Percentiles rank a stretch among this genome's conserved stretches.
Evolutionary conservation across 1,140 invertebrate species (phyloP).

Genomic region (Eumeta japonica): DNA sequence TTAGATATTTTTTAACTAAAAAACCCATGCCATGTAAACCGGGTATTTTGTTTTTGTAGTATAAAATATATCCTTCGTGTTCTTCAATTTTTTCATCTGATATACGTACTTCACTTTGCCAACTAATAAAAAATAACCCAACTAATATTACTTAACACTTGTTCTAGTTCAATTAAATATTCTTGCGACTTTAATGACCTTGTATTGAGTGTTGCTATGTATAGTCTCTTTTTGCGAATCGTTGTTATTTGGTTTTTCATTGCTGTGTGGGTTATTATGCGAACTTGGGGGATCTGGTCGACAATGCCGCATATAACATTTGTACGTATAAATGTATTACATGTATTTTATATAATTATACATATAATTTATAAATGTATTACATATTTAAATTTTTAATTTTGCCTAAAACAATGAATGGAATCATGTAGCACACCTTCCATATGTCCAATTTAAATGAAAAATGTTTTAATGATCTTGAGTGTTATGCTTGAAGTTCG

Average conservation of each 20-base stretch:
- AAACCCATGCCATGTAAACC: conserved; percentile 9
- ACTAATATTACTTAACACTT: conserved; percentile 3
- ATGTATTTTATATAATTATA: no score
- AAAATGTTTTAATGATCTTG: no score
- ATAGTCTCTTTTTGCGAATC: conserved; percentile 4
- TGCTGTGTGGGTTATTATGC: neutral
- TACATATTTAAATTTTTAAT: no score
- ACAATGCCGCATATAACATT: no score
- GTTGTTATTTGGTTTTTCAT: conserved; percentile 3
- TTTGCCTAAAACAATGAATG: no score
- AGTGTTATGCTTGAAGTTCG: no score
- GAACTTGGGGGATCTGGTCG: no score
- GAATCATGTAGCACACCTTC: no score
- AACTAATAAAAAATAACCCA: conserved; percentile 6
- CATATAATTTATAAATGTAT: no score
- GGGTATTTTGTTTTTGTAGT: conserved; percentile 4
- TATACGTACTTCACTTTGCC: conserved; percentile 5
- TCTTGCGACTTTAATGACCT: conserved; percentile 6
- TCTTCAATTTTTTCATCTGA: no score
- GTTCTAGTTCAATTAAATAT: conserved; percentile 2
- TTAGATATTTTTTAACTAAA: conserved; percentile 6
- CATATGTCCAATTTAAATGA: no score
- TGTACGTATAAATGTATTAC: no score
- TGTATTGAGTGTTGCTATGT: conserved; percentile 8
- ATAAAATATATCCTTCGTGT: conserved; percentile 7